Evolutionary conservation across 2,797 vertebrate species (phyloP), one percentile per base, ranked within the genome.

Genomic region (Pseudochaenichthys georgianus): DNA sequence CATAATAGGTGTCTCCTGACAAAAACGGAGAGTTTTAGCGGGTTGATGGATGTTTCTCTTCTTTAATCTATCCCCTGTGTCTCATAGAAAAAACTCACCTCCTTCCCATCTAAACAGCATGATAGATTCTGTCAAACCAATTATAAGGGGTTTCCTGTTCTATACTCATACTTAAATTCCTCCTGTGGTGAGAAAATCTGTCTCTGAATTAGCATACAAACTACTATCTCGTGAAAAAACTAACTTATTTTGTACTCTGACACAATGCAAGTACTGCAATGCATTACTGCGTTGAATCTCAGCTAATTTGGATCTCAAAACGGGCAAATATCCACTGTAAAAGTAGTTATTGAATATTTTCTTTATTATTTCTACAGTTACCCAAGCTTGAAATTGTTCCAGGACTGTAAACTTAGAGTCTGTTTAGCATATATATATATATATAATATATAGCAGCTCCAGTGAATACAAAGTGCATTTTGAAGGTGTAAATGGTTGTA

Each of bases 11-110:
- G 87, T 87, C 89, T 87, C 77, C 73, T 81, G 84, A 85, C 80
- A 89, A 89, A 94, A 91, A 83, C 13, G 3, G 60, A 78, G 84
- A 81, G 77, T 91, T 92, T 93, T 89, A 81, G 82, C 28, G 46
- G 69, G 77, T 85, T 92, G 92, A 93, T 91, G 70, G 84, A 93
- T 92, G 88, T 83, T 90, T 87, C 81, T 75, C 70, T 46, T 48
- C 58, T 61, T 65, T 89, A 93, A 94, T 91, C 77, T 80, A 66
- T 91, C 93, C 91, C 89, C 64, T 42, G 85, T 66, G 92, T 81
- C 85, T 77, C 72, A 80, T 85, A 75, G 70, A 77, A 76, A 85
- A 88, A 87, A 70, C 70, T 77, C 70, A 53, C 47, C 71, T 77
- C 66, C 54, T 60, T 63, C 54, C 42, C 57, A 75, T 85, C 65